Conservation (phyloP, 53 echinoderm and acorn worm genomes). For the Holothuria leucospilota region DNA sequence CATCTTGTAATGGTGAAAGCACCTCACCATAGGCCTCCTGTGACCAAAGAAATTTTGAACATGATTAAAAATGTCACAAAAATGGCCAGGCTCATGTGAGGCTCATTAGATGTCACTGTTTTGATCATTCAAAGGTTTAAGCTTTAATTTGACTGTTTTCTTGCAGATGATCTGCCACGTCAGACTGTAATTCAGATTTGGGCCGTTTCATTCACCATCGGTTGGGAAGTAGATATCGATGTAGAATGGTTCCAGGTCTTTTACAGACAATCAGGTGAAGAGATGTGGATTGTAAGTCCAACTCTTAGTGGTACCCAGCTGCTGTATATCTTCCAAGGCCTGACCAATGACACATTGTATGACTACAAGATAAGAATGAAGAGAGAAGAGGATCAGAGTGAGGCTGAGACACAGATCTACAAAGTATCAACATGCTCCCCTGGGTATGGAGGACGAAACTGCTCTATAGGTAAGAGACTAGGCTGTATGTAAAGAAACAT, state of each 20-base stretch:
- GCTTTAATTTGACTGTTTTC: not conserved
- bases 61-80: no score
- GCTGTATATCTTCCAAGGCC: constrained; percentile 75
- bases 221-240: constrained; percentile 76
- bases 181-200: constrained; percentile 69
- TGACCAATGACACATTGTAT: constrained; percentile 65
- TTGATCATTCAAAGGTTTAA: no score
- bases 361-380: constrained; percentile 72
- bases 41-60: no score
- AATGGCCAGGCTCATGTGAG: no score
- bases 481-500: not conserved
- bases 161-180: constrained; percentile 68
- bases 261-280: constrained; percentile 54
- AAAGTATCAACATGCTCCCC: constrained; percentile 66
- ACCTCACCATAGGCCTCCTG: no score
- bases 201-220: constrained; percentile 79
- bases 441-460: constrained; percentile 76
- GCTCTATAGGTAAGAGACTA: constrained; percentile 70
- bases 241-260: constrained; percentile 78
- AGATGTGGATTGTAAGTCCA: constrained; percentile 57
- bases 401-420: constrained; percentile 46
- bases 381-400: constrained; percentile 62
- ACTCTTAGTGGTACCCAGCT: constrained; percentile 67
- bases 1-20: no score
- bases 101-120: no score